A percentile compares a stretch with the other conserved stretches of the same genome.
Conservation (phyloP, 2,888 invertebrate species). For the Venustoraphidia nigricollis region DNA sequence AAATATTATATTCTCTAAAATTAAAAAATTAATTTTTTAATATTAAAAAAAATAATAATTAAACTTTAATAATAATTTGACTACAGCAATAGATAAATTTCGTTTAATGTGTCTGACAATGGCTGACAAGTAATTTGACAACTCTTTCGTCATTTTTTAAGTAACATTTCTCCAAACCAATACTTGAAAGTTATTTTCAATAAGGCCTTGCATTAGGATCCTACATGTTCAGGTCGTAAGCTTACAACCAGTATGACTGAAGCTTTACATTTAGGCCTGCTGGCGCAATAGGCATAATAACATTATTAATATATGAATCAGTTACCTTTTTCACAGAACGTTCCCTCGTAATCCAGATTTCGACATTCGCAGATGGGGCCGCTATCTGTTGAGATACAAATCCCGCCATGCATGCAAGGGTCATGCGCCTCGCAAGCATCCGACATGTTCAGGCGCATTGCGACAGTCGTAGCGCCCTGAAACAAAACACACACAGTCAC, state of each 20-base stretch:
- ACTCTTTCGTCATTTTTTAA: no score
- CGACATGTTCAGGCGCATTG: conserved; percentile 31
- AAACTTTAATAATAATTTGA: no score
- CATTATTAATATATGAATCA: conserved; percentile 6
- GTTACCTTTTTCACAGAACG: conserved; percentile 87
- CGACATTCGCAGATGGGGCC: conserved; percentile 93
- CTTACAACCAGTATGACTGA: background rate
- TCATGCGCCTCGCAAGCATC: conserved; percentile 78
- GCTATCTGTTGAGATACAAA: conserved; percentile 89
- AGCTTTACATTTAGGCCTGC: background rate
- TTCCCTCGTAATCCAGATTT: conserved; percentile 83
- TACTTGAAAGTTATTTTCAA: no score
- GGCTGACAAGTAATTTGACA: no score
- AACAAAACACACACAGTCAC: background rate
- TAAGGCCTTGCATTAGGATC: no score
- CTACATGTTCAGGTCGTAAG: no score
- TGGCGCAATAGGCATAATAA: background rate
- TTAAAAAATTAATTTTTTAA: no score
- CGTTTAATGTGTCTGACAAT: no score
- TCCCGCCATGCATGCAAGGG: conserved; percentile 88
- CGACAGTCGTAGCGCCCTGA: background rate
- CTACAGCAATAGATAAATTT: no score
- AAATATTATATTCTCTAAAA: no score
- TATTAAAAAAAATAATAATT: no score
- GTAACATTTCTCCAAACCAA: no score